Evolutionary conservation across 2,797 vertebrate genomes (phyloP).

Genomic region (Gila robusta): DNA sequence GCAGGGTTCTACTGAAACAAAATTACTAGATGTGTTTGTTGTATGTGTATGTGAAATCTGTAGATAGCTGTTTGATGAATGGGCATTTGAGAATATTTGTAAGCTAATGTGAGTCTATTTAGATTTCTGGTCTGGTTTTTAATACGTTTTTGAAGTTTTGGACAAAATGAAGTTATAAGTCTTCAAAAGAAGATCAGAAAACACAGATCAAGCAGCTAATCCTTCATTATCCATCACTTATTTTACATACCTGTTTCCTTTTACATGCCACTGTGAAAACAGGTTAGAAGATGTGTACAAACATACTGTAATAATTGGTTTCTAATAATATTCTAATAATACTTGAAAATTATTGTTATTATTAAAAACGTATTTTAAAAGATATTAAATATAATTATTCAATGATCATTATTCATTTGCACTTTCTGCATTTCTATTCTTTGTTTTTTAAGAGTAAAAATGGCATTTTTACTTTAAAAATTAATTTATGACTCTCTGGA

Average conservation of each 20-base stretch:
- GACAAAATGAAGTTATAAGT: constrained; percentile 16
- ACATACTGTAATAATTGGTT: neutral
- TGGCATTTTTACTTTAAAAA: neutral
- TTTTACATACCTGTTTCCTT: constrained; percentile 9
- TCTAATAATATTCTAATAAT: constrained; percentile 20
- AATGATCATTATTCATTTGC: constrained; percentile 7
- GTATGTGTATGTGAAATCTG: constrained; percentile 41
- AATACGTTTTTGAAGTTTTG: constrained; percentile 34
- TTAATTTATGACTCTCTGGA: neutral
- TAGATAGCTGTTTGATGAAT: constrained; percentile 27
- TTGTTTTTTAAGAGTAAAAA: neutral
- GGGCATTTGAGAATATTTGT: constrained; percentile 32
- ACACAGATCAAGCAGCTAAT: constrained; percentile 8
- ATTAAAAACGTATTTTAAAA: constrained; percentile 10
- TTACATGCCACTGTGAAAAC: constrained; percentile 22
- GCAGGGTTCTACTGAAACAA: neutral
- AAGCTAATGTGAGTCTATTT: constrained; percentile 29
- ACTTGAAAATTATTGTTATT: neutral
- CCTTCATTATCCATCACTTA: constrained; percentile 4
- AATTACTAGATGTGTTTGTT: constrained; percentile 33
- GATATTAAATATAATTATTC: neutral
- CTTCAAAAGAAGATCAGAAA: neutral
- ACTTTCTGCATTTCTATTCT: constrained; percentile 7
- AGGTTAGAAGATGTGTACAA: constrained; percentile 1
- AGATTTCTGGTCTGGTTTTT: constrained; percentile 34